Evolutionary conservation across 2,888 invertebrate species (phyloP), one percentile per base, ranked within the genome.

Genomic region (Diaprepes abbreviatus): DNA sequence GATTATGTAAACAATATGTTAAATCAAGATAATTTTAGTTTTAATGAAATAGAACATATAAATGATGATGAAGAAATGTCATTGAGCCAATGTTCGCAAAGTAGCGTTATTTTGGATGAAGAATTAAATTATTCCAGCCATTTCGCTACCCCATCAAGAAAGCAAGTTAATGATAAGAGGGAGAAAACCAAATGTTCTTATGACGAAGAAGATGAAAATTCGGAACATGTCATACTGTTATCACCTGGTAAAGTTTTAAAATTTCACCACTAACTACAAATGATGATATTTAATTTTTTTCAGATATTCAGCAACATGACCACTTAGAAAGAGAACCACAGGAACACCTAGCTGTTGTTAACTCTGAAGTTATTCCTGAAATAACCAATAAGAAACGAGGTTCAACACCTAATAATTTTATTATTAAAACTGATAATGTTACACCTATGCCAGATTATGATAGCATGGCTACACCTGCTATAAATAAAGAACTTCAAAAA

Each of bases 61-160:
- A 55, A 45, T 52, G 38, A 69, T 14, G 36, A 60, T 43, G 55
- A 35, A 21, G 35, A 59, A 35, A 64, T 59, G 12, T 67, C 16
- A 43, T 55, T 63, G 9, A 73, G 71, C 55, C 74, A 73, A 60
- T 50, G 35, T 14, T 74, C 75, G 6, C 77, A 75, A 57, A 77
- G 76, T 48, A 79, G 80, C 38, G 79, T 83, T 70, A 83, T 88
- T 68, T 87, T 86, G 43, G 90, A 91, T 77, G 88, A 88, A 74
- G 90, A 91, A 83, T 82, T 90, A 17, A 88, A 90, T 77, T 90
- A 90, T 82, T 90, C 90, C 0, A 78, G 59, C 14, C 28, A 68
- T 40, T 68, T 55, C 55, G 38, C 45, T 2, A 66, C 57, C 1
- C 52, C 63, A 2, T 33, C 1, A 16, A 52, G 38, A 50, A 14